Conservation (phyloP, 30 jellyfish, hydroid and myxozoan species). For the Hydra vulgaris region DNA sequence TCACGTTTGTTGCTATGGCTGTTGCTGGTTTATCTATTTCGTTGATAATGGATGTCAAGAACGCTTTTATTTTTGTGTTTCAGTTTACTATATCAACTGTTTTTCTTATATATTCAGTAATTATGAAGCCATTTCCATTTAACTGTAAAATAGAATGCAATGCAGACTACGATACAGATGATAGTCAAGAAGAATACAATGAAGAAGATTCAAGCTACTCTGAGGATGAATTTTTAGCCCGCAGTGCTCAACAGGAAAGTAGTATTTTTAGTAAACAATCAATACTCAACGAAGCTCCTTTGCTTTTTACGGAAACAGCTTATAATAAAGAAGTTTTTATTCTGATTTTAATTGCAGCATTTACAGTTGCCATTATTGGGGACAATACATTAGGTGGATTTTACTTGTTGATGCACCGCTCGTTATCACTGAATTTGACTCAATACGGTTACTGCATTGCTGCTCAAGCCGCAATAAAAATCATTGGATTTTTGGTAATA, state of each 20-base stretch:
- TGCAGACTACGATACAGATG: constrained; percentile 12
- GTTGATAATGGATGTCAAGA: neutral
- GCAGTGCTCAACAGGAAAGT: constrained; percentile 11
- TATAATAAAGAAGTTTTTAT: constrained; percentile 22
- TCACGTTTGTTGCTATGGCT: constrained; percentile 4
- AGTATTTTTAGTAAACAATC: constrained; percentile 4
- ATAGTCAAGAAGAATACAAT: neutral
- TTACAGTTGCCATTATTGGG: constrained; percentile 27
- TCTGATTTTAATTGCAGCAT: constrained; percentile 5
- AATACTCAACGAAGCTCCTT: constrained; percentile 32
- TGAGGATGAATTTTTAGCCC: constrained; percentile 5
- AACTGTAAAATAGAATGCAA: neutral
- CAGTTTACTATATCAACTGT: constrained; percentile 11
- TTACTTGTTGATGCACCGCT: constrained; percentile 21
- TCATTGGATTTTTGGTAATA: constrained; percentile 14
- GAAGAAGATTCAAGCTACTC: neutral
- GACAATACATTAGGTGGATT: constrained; percentile 20
- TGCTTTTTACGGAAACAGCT: constrained; percentile 21
- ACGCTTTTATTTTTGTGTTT: constrained; percentile 18
- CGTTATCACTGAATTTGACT: neutral
- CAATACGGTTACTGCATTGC: constrained; percentile 28
- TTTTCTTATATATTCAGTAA: neutral
- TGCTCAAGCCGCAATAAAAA: constrained; percentile 24
- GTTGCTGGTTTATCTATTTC: constrained; percentile 11
- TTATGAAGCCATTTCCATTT: constrained; percentile 14